Evolutionary conservation across 2,797 vertebrate genomes (phyloP), one percentile per base, ranked within the genome.

Genomic region (Brachyalestes nurse): DNA sequence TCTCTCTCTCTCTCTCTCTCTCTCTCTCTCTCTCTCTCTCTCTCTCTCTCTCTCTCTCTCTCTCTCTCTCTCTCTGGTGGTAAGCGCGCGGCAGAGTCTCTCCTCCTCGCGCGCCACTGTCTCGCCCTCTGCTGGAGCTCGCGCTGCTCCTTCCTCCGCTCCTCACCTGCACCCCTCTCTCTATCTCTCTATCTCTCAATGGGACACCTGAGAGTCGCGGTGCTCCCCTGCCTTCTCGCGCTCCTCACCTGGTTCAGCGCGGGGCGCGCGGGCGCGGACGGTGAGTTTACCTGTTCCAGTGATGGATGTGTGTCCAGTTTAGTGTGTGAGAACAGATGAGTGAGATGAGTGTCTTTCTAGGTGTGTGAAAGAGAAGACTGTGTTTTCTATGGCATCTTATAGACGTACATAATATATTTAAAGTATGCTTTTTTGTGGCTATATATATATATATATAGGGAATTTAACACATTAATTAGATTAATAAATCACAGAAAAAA

Each of bases 11-110:
- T n/a, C n/a, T n/a, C n/a, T n/a, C n/a, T n/a, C n/a, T n/a, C n/a
- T n/a, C n/a, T n/a, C n/a, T n/a, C n/a, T n/a, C 91, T 86, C 91
- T 93, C 87, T 92, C 87, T 89, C 91, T 92, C 90, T 91, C 93
- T 91, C 92, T n/a, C n/a, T n/a, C n/a, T n/a, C n/a, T n/a, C n/a
- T n/a, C n/a, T n/a, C n/a, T n/a, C n/a, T n/a, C n/a, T n/a, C n/a
- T n/a, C n/a, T n/a, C n/a, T n/a, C n/a, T n/a, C n/a, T n/a, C n/a
- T n/a, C n/a, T n/a, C 90, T 92, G 93, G 91, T 89, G 89, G 87
- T 87, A 88, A 89, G 85, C 57, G 73, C 25, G n/a, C 25, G 55
- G 45, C 81, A 45, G 80, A 75, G 64, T 16, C 62, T 62, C n/a
- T 21, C 42, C 49, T 75, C 45, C 75, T 61, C 61, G 75, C 67